Conservation (phyloP, 1,140 invertebrate genomes). For the Galendromus occidentalis region DNA sequence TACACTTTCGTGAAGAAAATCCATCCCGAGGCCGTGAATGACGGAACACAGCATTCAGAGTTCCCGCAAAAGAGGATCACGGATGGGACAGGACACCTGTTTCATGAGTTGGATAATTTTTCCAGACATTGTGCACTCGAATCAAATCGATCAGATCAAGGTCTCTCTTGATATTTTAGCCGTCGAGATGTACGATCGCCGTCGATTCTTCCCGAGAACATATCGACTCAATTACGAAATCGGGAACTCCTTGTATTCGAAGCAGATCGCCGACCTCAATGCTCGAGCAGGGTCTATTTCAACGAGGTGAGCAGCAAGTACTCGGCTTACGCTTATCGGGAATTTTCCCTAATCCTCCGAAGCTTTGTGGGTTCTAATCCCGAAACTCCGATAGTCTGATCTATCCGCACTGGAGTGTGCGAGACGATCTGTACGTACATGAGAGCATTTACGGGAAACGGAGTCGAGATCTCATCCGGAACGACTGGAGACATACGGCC, state of each 20-base stretch:
- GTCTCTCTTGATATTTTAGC: no score
- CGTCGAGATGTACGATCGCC: not conserved
- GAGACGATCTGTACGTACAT: not conserved
- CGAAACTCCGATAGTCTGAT: not conserved
- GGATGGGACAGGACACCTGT: no score
- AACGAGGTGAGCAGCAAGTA: not conserved
- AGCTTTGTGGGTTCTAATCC: no score
- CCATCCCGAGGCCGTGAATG: no score
- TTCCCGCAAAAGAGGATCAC: no score
- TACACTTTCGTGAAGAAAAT: no score
- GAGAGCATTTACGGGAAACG: slow-evolving; percentile 9
- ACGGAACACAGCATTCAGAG: no score
- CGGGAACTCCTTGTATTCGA: not conserved
- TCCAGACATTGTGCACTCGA: no score
- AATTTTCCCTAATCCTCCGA: not conserved
- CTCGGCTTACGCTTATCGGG: not conserved
- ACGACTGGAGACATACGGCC: slow-evolving; percentile 1
- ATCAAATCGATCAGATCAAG: no score
- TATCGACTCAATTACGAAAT: slow-evolving; percentile 5
- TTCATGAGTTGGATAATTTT: no score
- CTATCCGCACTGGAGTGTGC: not conserved
- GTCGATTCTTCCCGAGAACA: not conserved
- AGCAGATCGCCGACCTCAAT: slow-evolving; percentile 3
- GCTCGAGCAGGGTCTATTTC: not conserved
- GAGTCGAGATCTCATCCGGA: not conserved